phyloP scores from a whole-genome alignment of 2,888 invertebrate genomes.

The Bhutanitis thaidina region DNA sequence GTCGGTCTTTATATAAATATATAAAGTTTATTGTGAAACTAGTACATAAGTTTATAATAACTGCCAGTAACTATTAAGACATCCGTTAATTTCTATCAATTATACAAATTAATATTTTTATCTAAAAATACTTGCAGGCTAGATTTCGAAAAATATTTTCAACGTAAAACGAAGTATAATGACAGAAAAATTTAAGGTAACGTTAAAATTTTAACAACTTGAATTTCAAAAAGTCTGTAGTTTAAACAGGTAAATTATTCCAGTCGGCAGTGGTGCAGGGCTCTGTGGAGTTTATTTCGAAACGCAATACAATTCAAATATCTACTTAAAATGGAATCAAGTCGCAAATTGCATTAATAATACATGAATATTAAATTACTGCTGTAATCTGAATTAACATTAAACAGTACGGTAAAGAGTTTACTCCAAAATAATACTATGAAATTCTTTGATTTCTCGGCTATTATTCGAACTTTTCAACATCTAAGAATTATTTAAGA shows the following conservation, averaged over 20 bases:
- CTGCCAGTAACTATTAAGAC: no score
- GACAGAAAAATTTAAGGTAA: not conserved
- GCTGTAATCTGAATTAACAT: slow-evolving; percentile 4
- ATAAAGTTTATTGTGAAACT: no score
- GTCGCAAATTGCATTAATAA: slow-evolving; percentile 19
- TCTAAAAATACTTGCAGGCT: no score
- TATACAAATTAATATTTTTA: no score
- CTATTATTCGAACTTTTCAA: no score
- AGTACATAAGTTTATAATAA: no score
- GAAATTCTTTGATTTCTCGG: no score
- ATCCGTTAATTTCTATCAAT: no score
- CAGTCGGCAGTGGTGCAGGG: slow-evolving; percentile 11
- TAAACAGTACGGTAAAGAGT: not conserved
- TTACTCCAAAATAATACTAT: no score
- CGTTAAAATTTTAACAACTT: slow-evolving; percentile 18
- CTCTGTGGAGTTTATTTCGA: slow-evolving; percentile 17
- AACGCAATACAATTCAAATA: slow-evolving; percentile 18
- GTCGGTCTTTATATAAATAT: no score
- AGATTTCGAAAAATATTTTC: no score
- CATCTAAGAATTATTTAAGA: no score
- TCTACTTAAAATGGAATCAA: slow-evolving; percentile 15
- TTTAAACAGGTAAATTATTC: slow-evolving; percentile 20
- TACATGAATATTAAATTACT: slow-evolving; percentile 19
- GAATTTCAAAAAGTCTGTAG: slow-evolving; percentile 17
- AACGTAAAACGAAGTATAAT: not conserved